These are phyloP conservation scores for Pseudochirops corinnae DNA, from an alignment of 2,797 vertebrate genomes.

Conservation along the genomic window DNA sequence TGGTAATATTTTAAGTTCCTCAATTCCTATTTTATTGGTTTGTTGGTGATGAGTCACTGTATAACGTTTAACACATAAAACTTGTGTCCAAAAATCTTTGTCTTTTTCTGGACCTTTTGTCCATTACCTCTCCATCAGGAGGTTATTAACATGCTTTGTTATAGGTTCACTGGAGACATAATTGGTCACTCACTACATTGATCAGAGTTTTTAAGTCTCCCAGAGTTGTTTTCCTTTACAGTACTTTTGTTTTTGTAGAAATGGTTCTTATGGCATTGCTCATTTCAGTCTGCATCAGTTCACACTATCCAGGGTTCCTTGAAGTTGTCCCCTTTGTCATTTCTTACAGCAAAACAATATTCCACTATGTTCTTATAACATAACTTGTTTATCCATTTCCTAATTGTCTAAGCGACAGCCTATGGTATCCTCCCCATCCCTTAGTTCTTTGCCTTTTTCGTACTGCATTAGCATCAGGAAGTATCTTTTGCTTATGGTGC, in stretches of 20 bases:
- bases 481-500: neutral
- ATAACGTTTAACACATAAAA: neutral
- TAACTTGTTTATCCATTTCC: too few relatives aligned
- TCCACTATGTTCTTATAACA: neutral
- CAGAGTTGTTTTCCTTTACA: neutral
- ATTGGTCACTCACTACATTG: neutral
- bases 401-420: neutral
- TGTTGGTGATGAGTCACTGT: neutral
- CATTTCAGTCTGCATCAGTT: neutral
- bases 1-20: neutral
- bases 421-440: neutral
- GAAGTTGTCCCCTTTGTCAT: neutral
- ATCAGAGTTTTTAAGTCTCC: neutral
- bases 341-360: neutral
- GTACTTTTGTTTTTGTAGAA: neutral
- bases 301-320: neutral
- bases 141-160: neutral
- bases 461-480: neutral
- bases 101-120: neutral
- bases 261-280: neutral
- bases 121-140: neutral
- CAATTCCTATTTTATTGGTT: conserved; percentile 1
- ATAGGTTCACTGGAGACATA: neutral
- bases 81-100: neutral
- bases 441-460: neutral